Evolutionary conservation across 2,113 vertebrate genomes (phyloP).

Genomic region (Dromaius novaehollandiae): DNA sequence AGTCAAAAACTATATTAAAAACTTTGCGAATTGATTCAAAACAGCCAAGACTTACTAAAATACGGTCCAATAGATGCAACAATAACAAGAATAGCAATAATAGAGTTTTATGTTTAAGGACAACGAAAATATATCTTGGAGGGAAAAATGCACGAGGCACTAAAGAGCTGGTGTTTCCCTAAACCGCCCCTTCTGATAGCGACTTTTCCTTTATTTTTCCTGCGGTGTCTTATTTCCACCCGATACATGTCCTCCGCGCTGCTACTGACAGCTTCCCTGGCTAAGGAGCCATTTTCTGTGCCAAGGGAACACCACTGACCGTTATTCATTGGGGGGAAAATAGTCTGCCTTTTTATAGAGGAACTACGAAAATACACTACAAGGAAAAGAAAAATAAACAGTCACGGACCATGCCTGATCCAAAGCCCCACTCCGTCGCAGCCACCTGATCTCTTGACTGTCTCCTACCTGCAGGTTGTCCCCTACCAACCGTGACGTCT

Average conservation of each 20-base stretch:
- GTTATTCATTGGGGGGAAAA: not conserved
- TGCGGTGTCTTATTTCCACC: not conserved
- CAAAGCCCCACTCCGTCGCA: not conserved
- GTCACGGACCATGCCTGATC: not conserved
- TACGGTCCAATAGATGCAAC: not conserved
- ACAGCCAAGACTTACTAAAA: not conserved
- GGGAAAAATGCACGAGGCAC: not conserved
- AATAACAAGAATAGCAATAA: not conserved
- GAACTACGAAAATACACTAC: constrained; percentile 10
- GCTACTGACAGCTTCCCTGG: not conserved
- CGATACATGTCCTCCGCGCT: too few species aligned
- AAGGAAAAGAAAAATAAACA: constrained; percentile 24
- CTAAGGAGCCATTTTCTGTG: not conserved
- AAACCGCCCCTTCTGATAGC: not conserved
- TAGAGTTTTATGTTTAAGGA: not conserved
- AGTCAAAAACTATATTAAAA: not conserved
- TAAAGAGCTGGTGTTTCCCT: not conserved
- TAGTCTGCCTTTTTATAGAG: not conserved
- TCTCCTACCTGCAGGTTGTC: too few species aligned
- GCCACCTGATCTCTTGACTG: not conserved
- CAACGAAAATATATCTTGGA: not conserved
- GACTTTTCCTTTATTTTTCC: not conserved
- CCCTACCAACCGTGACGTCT: fast-evolving
- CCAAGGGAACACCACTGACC: not conserved
- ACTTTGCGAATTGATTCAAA: not conserved